Base-by-base conservation (phyloP, 2,113 vertebrate species). In the Gracilinanus agilis region DNA sequence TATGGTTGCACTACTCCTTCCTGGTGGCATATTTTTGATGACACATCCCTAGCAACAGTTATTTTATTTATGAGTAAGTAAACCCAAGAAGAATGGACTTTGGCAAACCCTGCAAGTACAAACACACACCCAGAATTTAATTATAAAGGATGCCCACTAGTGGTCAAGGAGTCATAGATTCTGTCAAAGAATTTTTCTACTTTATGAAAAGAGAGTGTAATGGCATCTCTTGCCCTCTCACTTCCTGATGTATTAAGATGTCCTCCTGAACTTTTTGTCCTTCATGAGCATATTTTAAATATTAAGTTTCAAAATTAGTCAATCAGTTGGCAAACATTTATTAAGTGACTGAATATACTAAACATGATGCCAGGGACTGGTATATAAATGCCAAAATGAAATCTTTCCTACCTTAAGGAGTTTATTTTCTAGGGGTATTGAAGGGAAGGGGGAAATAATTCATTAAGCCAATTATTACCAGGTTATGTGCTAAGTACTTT, bases 1-100 rank as follows among this genome's bases (percentile, higher is more conserved):
- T 97, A 95, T 96, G 94, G 96, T 96, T 95, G 94, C 61, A 95
- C 75, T 92, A 96, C 95, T 96, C 61, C 95, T 98, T 96, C 97
- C 98, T 98, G 98, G 97, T 97, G 91, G 97, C 97, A 93, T 96
- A 93, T 92, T 98, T 98, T 97, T 97, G 98, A 98, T 97, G 96
- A 98, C 97, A 98, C 92, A 97, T 94, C 97, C 97, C 92, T 97
- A 96, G 97, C 97, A 98, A 97, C 96, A 53, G 92, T 92, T 55
- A 93, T 95, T 96, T 96, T 98, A 96, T 95, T 98, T 96, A 94
- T 96, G 98, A 98, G 95, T 96, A 98, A 97, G 95, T 96, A 98
- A 97, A 98, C 94, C 95, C 97, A 97, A 98, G 95, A 97, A 96
- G 97, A 61, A 93, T 96, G 98, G 97, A 98, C 91, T 98, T 98